Conservation (phyloP, 2,797 vertebrate genomes). For the Lepus oiostolus region DNA sequence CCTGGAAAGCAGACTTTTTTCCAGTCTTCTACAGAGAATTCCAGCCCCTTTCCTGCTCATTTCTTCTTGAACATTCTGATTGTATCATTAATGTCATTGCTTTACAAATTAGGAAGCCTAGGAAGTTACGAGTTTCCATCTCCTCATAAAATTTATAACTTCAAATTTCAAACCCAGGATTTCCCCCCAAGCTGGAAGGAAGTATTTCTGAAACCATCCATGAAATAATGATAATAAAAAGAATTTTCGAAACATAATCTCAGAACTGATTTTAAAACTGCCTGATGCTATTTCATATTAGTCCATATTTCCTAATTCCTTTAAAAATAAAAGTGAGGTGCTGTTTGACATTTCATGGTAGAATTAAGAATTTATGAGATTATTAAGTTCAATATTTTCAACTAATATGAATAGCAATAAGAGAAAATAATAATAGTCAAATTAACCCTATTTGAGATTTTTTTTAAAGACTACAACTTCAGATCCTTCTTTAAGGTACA, state of each 20-base stretch:
- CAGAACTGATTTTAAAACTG: slow-evolving; percentile 1
- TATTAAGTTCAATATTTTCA: neutral
- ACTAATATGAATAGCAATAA: neutral
- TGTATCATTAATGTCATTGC: neutral
- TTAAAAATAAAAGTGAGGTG: slow-evolving; percentile 1
- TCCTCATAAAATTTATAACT: neutral
- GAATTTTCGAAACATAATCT: slow-evolving; percentile 5
- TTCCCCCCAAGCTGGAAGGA: slow-evolving; percentile 3
- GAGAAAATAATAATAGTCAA: neutral
- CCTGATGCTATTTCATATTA: neutral
- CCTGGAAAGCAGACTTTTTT: neutral
- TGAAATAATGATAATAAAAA: neutral
- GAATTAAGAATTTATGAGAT: slow-evolving; percentile 3
- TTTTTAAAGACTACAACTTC: neutral
- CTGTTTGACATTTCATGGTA: neutral
- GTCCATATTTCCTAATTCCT: neutral
- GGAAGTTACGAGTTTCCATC: neutral
- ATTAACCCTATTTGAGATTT: slow-evolving; percentile 21
- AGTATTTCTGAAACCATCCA: neutral
- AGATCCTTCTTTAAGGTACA: neutral
- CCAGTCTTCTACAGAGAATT: neutral
- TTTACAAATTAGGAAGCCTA: slow-evolving; percentile 36
- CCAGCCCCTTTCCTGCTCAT: neutral
- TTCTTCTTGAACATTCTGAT: slow-evolving; percentile 31
- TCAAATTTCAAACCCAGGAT: neutral